Percentiles rank a stretch among this genome's conserved stretches.
These are phyloP conservation scores for Thunnus thynnus DNA, from an alignment of 2,113 vertebrate genomes.

Conservation along the genomic window DNA sequence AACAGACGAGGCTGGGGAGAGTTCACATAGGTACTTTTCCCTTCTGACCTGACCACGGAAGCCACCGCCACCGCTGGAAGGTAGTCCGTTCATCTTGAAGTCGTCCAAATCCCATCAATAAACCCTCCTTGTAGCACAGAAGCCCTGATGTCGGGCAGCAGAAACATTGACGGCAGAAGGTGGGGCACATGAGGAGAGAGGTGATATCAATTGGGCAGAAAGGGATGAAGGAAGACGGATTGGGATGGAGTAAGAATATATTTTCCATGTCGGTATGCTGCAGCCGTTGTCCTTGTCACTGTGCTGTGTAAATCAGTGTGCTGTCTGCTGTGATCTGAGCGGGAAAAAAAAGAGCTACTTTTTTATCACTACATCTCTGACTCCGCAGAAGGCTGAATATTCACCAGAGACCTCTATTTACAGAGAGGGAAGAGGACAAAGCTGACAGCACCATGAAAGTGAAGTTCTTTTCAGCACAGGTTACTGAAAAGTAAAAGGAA, in stretches of 20 bases:
- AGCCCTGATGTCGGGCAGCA: slow-evolving; percentile 10
- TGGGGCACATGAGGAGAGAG: slow-evolving; percentile 32
- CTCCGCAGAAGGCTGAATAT: slow-evolving; percentile 54
- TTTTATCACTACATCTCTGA: slow-evolving; percentile 56
- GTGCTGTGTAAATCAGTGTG: slow-evolving; percentile 81
- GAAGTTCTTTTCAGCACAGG: slow-evolving; percentile 65
- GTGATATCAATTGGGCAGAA: slow-evolving; percentile 40
- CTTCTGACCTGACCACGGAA: slow-evolving; percentile 29
- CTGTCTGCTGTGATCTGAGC: slow-evolving; percentile 56
- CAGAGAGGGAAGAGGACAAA: slow-evolving; percentile 27
- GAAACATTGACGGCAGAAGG: slow-evolving; percentile 32
- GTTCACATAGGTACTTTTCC: slow-evolving; percentile 13
- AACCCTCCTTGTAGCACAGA: background rate
- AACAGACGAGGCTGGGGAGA: slow-evolving; percentile 10
- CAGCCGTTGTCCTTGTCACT: slow-evolving; percentile 82
- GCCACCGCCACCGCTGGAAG: background rate
- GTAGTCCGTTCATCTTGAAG: background rate
- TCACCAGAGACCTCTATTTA: slow-evolving; percentile 59
- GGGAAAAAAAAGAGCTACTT: slow-evolving; percentile 32
- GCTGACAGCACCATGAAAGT: slow-evolving; percentile 40
- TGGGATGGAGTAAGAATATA: slow-evolving; percentile 14
- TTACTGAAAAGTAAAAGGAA: slow-evolving; percentile 53
- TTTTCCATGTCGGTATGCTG: slow-evolving; percentile 85
- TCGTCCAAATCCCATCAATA: slow-evolving; percentile 1
- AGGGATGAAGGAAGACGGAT: slow-evolving; percentile 23